phyloP scores from a whole-genome alignment of 1,140 invertebrate species.

The Bombus cullumanus region DNA sequence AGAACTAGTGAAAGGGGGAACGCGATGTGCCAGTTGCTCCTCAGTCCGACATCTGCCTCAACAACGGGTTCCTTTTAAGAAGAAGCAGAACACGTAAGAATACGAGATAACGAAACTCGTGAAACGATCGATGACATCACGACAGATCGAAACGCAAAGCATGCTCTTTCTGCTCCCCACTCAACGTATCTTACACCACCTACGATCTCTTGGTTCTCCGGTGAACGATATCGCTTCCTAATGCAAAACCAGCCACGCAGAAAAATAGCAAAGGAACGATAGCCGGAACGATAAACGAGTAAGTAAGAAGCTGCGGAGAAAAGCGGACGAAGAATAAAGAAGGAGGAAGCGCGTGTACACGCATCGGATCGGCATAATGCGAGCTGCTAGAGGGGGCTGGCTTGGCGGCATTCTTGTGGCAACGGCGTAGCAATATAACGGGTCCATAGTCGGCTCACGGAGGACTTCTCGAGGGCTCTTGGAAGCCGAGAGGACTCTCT shows the following conservation, averaged over 20 bases:
- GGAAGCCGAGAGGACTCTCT: constrained; percentile 48
- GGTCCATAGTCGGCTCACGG: constrained; percentile 63
- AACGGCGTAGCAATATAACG: constrained; percentile 61
- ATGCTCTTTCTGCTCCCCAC: not conserved
- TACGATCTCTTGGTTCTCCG: constrained; percentile 16
- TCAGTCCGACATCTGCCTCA: not conserved
- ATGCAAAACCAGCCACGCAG: not conserved
- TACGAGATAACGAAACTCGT: not conserved
- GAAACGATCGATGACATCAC: constrained; percentile 50
- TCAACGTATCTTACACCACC: not conserved
- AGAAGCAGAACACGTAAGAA: not conserved
- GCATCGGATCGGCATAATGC: constrained; percentile 60
- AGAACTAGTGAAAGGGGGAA: not conserved
- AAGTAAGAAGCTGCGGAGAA: constrained; percentile 9
- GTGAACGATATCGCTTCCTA: constrained; percentile 14
- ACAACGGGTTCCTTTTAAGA: not conserved
- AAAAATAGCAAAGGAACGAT: not conserved
- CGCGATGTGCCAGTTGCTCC: not conserved
- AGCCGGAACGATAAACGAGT: not conserved
- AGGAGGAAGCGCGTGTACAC: constrained; percentile 42
- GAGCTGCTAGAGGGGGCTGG: constrained; percentile 47
- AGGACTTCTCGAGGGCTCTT: constrained; percentile 53
- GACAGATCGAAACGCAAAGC: constrained; percentile 20
- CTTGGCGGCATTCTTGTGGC: constrained; percentile 68
- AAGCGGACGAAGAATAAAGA: constrained; percentile 13